phyloP scores from a whole-genome alignment of 1,140 invertebrate genomes.

The Drosophila nigrodunni region DNA sequence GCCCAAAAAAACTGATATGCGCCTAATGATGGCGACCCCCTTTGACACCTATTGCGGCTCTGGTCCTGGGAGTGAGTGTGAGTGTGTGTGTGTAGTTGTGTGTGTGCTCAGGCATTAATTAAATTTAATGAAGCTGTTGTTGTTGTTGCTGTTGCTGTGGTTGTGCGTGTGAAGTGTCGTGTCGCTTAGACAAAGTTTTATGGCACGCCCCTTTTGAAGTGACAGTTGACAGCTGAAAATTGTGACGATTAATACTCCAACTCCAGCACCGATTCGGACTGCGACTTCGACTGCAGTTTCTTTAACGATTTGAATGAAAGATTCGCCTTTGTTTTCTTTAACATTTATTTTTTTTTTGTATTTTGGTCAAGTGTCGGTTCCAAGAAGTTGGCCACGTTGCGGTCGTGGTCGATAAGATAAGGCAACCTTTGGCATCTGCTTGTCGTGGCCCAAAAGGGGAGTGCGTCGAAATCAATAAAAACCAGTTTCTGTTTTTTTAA shows the following conservation, averaged over 20 bases:
- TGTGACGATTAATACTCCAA: constrained; percentile 61
- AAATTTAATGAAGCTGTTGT: constrained; percentile 79
- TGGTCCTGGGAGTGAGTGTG: constrained; percentile 44
- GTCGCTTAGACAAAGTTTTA: constrained; percentile 64
- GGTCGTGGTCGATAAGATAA: constrained; percentile 59
- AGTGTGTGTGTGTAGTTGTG: no score
- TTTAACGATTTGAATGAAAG: constrained; percentile 34
- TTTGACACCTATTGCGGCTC: constrained; percentile 32
- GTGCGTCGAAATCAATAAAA: constrained; percentile 70
- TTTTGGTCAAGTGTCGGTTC: constrained; percentile 70
- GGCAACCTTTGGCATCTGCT: constrained; percentile 70
- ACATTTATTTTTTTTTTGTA: not conserved
- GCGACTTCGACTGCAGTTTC: constrained; percentile 5
- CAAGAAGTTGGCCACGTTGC: constrained; percentile 40
- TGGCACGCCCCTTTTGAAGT: constrained; percentile 39
- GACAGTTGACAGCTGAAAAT: constrained; percentile 72
- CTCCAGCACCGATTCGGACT: constrained; percentile 6
- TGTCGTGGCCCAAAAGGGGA: not conserved
- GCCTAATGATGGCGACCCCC: constrained; percentile 66
- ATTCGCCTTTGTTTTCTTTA: constrained; percentile 20
- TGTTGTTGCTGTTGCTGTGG: constrained; percentile 44
- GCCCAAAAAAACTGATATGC: constrained; percentile 60
- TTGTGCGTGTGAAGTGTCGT: constrained; percentile 70
- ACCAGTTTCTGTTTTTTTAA: constrained; percentile 50
- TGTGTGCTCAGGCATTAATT: constrained; percentile 77